Conservation (phyloP, 2,888 invertebrate genomes). For the Crocallis elinguaria region DNA sequence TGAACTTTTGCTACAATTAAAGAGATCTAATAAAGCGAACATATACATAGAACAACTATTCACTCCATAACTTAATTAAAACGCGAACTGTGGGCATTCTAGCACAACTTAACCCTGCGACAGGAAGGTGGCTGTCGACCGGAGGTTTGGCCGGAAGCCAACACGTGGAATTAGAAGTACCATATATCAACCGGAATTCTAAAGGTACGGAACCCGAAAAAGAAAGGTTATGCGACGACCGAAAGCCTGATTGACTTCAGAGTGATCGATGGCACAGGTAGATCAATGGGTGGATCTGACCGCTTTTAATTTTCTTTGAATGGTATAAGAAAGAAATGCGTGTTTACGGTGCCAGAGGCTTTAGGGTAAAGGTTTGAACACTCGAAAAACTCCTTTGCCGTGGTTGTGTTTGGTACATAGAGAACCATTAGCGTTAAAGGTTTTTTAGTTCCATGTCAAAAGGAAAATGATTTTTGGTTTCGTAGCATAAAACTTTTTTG, state of each 20-base stretch:
- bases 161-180: slow-evolving; percentile 60
- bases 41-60: slow-evolving; percentile 10
- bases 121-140: slow-evolving; percentile 41
- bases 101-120: slow-evolving; percentile 30
- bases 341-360: slow-evolving; percentile 19
- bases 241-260: slow-evolving; percentile 34
- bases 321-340: slow-evolving; percentile 15
- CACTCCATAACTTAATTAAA: slow-evolving; percentile 25
- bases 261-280: slow-evolving; percentile 25
- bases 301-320: slow-evolving; percentile 22
- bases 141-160: slow-evolving; percentile 54
- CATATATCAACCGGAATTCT: slow-evolving; percentile 64
- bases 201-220: slow-evolving; percentile 55
- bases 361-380: slow-evolving; percentile 17
- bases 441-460: slow-evolving; percentile 9
- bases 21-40: background rate
- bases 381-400: slow-evolving; percentile 5
- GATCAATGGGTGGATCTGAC: slow-evolving; percentile 14
- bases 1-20: background rate
- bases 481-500: background rate
- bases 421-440: slow-evolving; percentile 13
- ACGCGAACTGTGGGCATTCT: slow-evolving; percentile 25
- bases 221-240: slow-evolving; percentile 44
- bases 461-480: slow-evolving; percentile 8
- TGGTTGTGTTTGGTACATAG: slow-evolving; percentile 9